These are phyloP conservation scores for Ageneiosus marmoratus DNA, from an alignment of 2,113 vertebrate genomes.

Conservation along the genomic window DNA sequence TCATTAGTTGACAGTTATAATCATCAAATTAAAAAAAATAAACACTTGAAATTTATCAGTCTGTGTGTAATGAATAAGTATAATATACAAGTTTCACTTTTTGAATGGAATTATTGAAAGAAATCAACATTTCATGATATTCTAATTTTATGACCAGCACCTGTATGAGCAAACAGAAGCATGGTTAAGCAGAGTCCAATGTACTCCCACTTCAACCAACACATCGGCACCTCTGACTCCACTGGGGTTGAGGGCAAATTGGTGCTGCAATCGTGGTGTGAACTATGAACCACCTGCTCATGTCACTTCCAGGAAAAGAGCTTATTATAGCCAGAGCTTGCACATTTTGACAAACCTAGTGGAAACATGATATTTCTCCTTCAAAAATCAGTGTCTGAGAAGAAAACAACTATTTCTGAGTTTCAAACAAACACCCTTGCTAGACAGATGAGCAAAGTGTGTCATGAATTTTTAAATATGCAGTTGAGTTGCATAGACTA, in stretches of 20 bases:
- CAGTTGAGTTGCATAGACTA: background rate
- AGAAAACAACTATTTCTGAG: background rate
- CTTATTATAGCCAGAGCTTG: constrained; percentile 44
- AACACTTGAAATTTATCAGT: no score
- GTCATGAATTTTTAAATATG: constrained; percentile 35
- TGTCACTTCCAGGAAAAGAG: constrained; percentile 2
- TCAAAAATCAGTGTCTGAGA: background rate
- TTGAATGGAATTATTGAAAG: no score
- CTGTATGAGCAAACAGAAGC: no score
- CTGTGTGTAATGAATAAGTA: no score
- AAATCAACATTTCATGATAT: no score
- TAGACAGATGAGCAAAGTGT: background rate
- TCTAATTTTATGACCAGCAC: no score
- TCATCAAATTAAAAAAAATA: no score
- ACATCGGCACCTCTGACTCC: constrained; percentile 22
- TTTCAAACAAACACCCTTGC: no score
- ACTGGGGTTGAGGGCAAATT: constrained; percentile 35
- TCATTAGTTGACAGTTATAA: no score
- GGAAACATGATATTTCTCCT: constrained; percentile 13
- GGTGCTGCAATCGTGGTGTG: constrained; percentile 11
- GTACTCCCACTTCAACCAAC: background rate
- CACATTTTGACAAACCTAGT: constrained; percentile 32
- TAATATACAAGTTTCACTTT: no score
- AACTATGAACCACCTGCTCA: constrained; percentile 28
- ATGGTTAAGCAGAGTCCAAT: background rate